A percentile compares a stretch with the other conserved stretches of the same genome.
These are phyloP conservation scores for Champsocephalus gunnari DNA, from an alignment of 2,797 vertebrate genomes.

Conservation along the genomic window DNA sequence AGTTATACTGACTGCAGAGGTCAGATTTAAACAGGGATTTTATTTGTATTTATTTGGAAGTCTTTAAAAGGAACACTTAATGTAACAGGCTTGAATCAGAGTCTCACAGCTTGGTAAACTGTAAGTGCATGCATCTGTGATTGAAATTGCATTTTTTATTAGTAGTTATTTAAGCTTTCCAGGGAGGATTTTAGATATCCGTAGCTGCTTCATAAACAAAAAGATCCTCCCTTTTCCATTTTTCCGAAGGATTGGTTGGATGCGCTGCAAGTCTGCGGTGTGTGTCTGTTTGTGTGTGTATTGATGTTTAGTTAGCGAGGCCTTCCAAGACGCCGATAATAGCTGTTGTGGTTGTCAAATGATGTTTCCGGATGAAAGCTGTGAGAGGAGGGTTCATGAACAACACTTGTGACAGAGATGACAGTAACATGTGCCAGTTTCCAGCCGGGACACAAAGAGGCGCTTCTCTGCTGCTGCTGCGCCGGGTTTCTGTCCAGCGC, in stretches of 20 bases:
- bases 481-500: constrained; percentile 47
- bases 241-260: constrained; percentile 12
- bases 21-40: too few relatives aligned
- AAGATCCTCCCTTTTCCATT: neutral
- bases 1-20: too few relatives aligned
- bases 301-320: constrained; percentile 48
- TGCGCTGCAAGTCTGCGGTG: constrained; percentile 25
- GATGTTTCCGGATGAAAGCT: constrained; percentile 79
- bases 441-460: constrained; percentile 78
- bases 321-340: constrained; percentile 70
- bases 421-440: constrained; percentile 66
- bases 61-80: too few relatives aligned
- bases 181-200: neutral
- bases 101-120: too few relatives aligned
- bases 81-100: too few relatives aligned
- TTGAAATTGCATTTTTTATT: neutral
- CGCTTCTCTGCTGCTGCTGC: constrained; percentile 66
- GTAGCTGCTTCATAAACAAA: neutral
- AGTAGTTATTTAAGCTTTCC: neutral
- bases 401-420: constrained; percentile 67
- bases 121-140: neutral
- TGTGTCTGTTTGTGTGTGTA: constrained; percentile 37
- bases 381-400: constrained; percentile 60
- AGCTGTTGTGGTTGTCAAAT: constrained; percentile 77
- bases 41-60: too few relatives aligned